Evolutionary conservation across 2,888 invertebrate species (phyloP).

Genomic region (Hemaris fuciformis): DNA sequence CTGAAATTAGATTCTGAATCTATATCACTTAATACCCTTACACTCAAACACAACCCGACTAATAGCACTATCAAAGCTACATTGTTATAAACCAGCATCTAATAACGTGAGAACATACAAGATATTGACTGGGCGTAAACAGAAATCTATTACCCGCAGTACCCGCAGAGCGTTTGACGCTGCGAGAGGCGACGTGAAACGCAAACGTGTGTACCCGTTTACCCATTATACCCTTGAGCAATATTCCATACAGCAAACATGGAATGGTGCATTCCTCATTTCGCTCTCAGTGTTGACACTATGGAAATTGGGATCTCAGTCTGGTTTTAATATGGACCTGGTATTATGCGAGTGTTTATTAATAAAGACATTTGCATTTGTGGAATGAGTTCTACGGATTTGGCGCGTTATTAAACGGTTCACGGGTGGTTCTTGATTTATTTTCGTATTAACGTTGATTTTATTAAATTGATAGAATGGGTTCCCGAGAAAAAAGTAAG

Average conservation of each 20-base stretch:
- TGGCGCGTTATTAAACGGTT: slow-evolving; percentile 5
- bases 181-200: slow-evolving; percentile 22
- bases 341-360: slow-evolving; percentile 45
- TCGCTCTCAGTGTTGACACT: slow-evolving; percentile 53
- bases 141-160: slow-evolving; percentile 9
- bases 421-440: not conserved
- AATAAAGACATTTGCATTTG: slow-evolving; percentile 48
- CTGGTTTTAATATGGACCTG: slow-evolving; percentile 56
- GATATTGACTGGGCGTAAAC: not conserved
- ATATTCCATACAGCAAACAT: slow-evolving; percentile 31
- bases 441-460: not conserved
- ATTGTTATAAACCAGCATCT: not conserved
- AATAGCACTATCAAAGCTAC: not conserved
- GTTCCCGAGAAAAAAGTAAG: too few species aligned
- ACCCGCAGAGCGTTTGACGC: too few species aligned
- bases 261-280: slow-evolving; percentile 53
- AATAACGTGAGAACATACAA: slow-evolving; percentile 4
- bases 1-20: too few species aligned
- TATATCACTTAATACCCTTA: not conserved
- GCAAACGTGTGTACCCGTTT: slow-evolving; percentile 30
- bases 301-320: slow-evolving; percentile 60
- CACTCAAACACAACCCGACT: not conserved
- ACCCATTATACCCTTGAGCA: slow-evolving; percentile 34
- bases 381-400: slow-evolving; percentile 37
- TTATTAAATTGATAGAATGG: too few species aligned